Evolutionary conservation across 2,888 invertebrate species (phyloP), one percentile per base, ranked within the genome.

Genomic region (Herminia tarsipennalis): DNA sequence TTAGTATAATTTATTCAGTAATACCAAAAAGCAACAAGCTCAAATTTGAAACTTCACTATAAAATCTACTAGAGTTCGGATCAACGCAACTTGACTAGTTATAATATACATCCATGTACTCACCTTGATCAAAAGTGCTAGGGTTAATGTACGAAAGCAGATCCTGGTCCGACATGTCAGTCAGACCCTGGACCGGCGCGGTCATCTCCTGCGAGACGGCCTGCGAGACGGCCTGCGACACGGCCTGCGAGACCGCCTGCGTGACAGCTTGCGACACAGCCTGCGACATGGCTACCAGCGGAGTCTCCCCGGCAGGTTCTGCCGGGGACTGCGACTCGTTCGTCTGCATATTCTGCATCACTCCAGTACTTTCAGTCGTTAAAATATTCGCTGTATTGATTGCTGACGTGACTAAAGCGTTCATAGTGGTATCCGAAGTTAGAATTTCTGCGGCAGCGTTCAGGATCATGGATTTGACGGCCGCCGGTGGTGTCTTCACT

Each of bases 111-210:
- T 81, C 80, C 76, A 82, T 75, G 70, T 79, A 89, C 93, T 91
- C 92, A 95, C 95, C 94, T 92, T 95, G 95, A 87, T 97, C 97
- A 83, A 97, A 97, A 82, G 96, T 96, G 92, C 95, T 96, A 36
- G 97, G 96, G 92, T 97, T 97, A 66, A 97, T 97, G 86, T 96
- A 96, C 81, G 95, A 96, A 66, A 97, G 93, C 65, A 97, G 93
- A 87, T 97, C 97, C 83, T 95, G 95, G 82, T 97, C 97, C 56
- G 96, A 96, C 95, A 97, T 96, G 70, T 95, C 94, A 5, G 96
- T 95, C 64, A 97, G 93, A 32, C 95, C 94, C 75, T 95, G 95
- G 38, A 90, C 91, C 92, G 95, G 85, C 93, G 93, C 92, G 62
- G 87, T 80, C 81, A 93, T 93, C 73, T 92, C 92, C 65, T 91